Evolutionary conservation across 2,888 invertebrate genomes (phyloP).

Genomic region (Calameuta idolon): DNA sequence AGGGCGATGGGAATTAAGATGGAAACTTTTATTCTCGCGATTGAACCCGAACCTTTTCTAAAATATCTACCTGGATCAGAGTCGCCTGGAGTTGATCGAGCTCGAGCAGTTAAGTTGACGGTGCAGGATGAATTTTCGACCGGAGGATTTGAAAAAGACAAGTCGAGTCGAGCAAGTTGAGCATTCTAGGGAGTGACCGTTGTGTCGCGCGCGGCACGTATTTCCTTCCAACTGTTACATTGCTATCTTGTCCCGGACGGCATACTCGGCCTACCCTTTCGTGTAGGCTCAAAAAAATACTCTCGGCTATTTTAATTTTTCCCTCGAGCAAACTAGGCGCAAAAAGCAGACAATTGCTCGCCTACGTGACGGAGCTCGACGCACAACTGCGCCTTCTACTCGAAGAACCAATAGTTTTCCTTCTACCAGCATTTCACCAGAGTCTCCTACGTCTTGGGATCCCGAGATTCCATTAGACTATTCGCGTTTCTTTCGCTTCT

Average conservation of each 20-base stretch:
- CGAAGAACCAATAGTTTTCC: too few species aligned
- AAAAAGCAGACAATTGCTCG: slow-evolving; percentile 48
- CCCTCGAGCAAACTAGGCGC: slow-evolving; percentile 43
- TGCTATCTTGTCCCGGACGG: slow-evolving; percentile 11
- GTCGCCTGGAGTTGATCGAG: too few species aligned
- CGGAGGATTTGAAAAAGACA: too few species aligned
- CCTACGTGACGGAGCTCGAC: slow-evolving; percentile 27
- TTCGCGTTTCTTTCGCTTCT: too few species aligned
- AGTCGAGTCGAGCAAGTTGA: neutral
- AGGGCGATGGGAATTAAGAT: slow-evolving; percentile 45
- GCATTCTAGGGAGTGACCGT: slow-evolving; percentile 24
- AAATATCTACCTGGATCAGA: too few species aligned
- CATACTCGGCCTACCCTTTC: slow-evolving; percentile 42
- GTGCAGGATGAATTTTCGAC: too few species aligned
- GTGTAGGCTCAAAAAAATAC: slow-evolving; percentile 34
- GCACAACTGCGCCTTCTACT: too few species aligned
- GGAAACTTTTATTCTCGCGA: slow-evolving; percentile 17
- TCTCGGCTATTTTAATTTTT: slow-evolving; percentile 43
- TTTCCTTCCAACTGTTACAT: neutral
- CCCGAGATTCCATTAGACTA: too few species aligned
- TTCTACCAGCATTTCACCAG: too few species aligned
- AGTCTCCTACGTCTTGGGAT: too few species aligned
- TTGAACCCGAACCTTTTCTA: neutral
- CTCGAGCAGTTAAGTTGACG: too few species aligned
- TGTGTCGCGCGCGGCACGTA: slow-evolving; percentile 26